Percentiles rank a stretch among this genome's conserved stretches.
These are phyloP conservation scores for Tineola bisselliella DNA, from an alignment of 2,888 invertebrate genomes.

Conservation along the genomic window DNA sequence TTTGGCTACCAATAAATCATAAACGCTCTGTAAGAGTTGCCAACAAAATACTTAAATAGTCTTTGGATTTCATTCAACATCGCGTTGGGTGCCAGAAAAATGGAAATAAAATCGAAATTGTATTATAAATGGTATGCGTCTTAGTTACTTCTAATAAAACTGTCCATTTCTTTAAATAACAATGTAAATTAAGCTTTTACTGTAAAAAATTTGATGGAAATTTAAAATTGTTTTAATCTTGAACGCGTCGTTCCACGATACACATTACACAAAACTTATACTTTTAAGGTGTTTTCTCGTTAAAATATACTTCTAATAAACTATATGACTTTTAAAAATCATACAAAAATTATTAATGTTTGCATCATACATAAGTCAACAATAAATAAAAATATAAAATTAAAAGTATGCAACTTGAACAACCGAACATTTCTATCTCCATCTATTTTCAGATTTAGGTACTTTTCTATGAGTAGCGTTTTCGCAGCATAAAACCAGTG, in stretches of 20 bases:
- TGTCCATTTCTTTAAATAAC: too few species aligned
- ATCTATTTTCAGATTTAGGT: constrained; percentile 78
- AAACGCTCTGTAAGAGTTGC: neutral
- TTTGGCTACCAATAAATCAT: neutral
- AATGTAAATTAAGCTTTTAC: too few species aligned
- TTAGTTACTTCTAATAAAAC: too few species aligned
- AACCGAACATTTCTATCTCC: constrained; percentile 70
- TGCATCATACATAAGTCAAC: neutral
- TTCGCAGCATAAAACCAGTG: constrained; percentile 72
- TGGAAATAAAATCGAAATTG: neutral
- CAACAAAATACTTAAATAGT: neutral
- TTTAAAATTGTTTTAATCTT: neutral
- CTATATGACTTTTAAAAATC: neutral
- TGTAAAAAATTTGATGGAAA: too few species aligned
- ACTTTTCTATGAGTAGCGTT: constrained; percentile 71
- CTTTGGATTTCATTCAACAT: neutral
- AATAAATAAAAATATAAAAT: neutral
- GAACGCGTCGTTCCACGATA: constrained; percentile 5
- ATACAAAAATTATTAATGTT: neutral
- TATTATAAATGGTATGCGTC: too few species aligned
- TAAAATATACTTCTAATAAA: neutral
- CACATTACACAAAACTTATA: neutral
- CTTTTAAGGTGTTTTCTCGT: neutral
- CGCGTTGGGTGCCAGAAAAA: neutral
- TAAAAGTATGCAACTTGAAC: constrained; percentile 35